phyloP scores from a whole-genome alignment of 2,888 invertebrate species.

The Homarus gammarus region DNA sequence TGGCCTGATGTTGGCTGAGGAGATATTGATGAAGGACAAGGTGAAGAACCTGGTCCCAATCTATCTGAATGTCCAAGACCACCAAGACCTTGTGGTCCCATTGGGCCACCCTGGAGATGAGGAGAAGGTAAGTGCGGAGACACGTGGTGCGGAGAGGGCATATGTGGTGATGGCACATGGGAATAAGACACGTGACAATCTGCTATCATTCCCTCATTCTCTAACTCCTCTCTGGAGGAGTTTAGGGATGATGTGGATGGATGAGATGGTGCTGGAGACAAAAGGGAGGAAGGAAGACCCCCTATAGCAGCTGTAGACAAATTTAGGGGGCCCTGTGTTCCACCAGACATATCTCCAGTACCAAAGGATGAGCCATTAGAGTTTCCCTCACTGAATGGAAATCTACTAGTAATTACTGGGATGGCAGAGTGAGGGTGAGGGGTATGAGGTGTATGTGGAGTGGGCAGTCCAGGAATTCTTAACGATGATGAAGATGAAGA shows the following conservation, averaged over 20 bases:
- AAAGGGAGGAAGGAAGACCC: conserved; percentile 73
- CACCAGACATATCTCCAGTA: conserved; percentile 57
- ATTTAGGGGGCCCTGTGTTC: conserved; percentile 62
- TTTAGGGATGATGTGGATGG: conserved; percentile 75
- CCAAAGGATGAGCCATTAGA: conserved; percentile 55
- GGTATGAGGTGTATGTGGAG: conserved; percentile 75
- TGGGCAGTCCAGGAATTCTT: conserved; percentile 74
- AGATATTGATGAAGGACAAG: conserved; percentile 65
- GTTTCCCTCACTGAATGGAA: conserved; percentile 69
- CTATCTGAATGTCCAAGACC: conserved; percentile 47
- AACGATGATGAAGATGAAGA: conserved; percentile 71
- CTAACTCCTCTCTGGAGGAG: conserved; percentile 75
- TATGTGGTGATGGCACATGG: conserved; percentile 65
- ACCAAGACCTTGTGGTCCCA: conserved; percentile 47
- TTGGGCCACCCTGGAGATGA: conserved; percentile 46
- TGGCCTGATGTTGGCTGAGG: conserved; percentile 66
- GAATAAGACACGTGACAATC: conserved; percentile 69
- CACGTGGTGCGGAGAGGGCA: conserved; percentile 48
- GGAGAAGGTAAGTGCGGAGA: conserved; percentile 52
- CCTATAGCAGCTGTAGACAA: conserved; percentile 64
- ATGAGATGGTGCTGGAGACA: conserved; percentile 76
- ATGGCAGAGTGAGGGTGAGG: conserved; percentile 76
- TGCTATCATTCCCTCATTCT: conserved; percentile 64
- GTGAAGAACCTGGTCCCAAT: conserved; percentile 54
- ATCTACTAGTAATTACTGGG: conserved; percentile 75